Percentiles rank a stretch among this genome's conserved stretches.
Conservation (phyloP, 2,113 vertebrate species). For the Mionectes macconnelli region DNA sequence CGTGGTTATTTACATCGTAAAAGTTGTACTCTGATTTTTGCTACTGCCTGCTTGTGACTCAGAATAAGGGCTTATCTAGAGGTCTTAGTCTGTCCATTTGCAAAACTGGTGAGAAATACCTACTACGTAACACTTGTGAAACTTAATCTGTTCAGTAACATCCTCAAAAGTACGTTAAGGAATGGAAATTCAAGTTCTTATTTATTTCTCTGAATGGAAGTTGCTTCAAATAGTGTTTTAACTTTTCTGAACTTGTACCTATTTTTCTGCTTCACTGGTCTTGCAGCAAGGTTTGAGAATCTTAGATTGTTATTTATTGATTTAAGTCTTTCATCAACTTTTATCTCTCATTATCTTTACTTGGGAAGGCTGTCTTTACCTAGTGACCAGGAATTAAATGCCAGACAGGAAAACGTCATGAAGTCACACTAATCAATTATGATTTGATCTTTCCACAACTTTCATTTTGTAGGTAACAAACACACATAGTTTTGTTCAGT, state of each 20-base stretch:
- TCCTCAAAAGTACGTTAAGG: not conserved
- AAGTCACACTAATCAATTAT: not conserved
- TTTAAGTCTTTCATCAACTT: constrained; percentile 2
- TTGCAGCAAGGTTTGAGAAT: not conserved
- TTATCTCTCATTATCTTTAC: constrained; percentile 9
- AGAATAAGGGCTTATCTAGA: not conserved
- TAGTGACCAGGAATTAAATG: not conserved
- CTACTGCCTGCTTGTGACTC: not conserved
- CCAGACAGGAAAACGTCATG: not conserved
- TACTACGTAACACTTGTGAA: not conserved
- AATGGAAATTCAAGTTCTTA: not conserved
- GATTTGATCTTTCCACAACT: constrained; percentile 31
- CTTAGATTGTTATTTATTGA: not conserved
- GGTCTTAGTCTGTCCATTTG: not conserved
- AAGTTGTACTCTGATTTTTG: not conserved
- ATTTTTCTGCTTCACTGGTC: not conserved
- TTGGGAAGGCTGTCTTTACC: not conserved
- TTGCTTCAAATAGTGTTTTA: not conserved
- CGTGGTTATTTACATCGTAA: not conserved
- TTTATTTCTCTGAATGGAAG: not conserved
- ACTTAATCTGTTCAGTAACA: not conserved
- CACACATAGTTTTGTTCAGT: constrained; percentile 3
- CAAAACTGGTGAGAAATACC: not conserved
- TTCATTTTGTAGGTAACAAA: constrained; percentile 37
- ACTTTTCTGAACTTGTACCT: not conserved